Conservation (phyloP, 1,140 invertebrate species). For the Drosophila kohkoa region DNA sequence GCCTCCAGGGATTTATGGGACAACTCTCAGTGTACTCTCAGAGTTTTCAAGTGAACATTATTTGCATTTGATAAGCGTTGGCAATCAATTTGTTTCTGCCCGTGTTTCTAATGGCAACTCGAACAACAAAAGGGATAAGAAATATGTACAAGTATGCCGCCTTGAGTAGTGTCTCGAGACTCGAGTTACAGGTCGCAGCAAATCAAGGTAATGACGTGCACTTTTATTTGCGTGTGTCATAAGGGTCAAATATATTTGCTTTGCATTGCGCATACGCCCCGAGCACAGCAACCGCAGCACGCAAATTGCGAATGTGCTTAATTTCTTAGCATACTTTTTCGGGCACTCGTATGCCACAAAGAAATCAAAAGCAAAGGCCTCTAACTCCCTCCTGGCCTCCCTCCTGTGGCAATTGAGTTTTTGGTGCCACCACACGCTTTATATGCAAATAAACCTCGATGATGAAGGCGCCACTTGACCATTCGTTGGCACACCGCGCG, state of each 20-base stretch:
- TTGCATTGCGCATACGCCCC: constrained; percentile 71
- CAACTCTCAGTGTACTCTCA: background rate
- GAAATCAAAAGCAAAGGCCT: constrained; percentile 49
- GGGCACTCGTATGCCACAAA: constrained; percentile 51
- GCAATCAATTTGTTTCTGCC: constrained; percentile 41
- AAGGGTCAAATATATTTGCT: constrained; percentile 54
- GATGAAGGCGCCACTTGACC: constrained; percentile 66
- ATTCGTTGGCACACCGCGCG: constrained; percentile 50
- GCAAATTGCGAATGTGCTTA: constrained; percentile 73
- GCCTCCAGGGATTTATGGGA: constrained; percentile 18
- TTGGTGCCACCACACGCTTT: constrained; percentile 54
- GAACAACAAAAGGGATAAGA: constrained; percentile 7
- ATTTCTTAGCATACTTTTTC: constrained; percentile 75
- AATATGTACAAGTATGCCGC: constrained; percentile 30
- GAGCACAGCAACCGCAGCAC: constrained; percentile 45
- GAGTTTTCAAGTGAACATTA: constrained; percentile 19
- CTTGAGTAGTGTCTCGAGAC: background rate
- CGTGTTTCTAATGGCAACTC: constrained; percentile 32
- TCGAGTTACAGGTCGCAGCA: constrained; percentile 19
- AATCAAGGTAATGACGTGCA: constrained; percentile 83
- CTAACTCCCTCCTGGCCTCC: background rate
- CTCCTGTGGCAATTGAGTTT: constrained; percentile 18
- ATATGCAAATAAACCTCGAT: constrained; percentile 74
- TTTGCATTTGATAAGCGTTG: constrained; percentile 42
- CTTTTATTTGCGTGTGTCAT: constrained; percentile 72